phyloP scores from a whole-genome alignment of 2,888 invertebrate genomes.

The Tromatobia lineatoria region DNA sequence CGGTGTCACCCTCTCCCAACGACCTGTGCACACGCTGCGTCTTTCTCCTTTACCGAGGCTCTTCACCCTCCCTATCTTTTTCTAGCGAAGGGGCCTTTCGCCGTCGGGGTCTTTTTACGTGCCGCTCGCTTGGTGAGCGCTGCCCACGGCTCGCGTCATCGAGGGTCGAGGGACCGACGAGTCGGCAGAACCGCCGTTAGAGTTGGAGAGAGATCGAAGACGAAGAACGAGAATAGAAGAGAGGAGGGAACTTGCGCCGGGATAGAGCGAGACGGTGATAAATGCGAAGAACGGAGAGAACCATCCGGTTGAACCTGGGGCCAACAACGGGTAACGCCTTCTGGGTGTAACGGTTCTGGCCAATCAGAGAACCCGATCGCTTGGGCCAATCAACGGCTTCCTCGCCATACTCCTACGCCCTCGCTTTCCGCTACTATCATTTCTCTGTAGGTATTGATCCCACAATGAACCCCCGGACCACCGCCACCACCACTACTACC shows the following conservation, averaged over 20 bases:
- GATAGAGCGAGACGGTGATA: conserved; percentile 33
- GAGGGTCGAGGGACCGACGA: conserved; percentile 74
- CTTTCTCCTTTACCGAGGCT: conserved; percentile 62
- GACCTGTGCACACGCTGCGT: conserved; percentile 77
- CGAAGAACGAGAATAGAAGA: conserved; percentile 21
- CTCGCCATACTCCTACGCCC: conserved; percentile 83
- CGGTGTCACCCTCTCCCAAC: conserved; percentile 81
- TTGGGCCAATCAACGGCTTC: conserved; percentile 81
- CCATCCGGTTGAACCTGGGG: conserved; percentile 46
- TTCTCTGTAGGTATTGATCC: conserved; percentile 82
- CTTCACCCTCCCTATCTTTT: conserved; percentile 70
- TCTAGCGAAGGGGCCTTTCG: conserved; percentile 69
- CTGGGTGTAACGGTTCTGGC: conserved; percentile 80
- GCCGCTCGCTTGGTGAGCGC: conserved; percentile 65
- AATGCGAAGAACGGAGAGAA: conserved; percentile 24
- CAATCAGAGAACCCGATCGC: conserved; percentile 76
- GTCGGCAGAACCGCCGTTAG: conserved; percentile 31
- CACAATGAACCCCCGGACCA: conserved; percentile 82
- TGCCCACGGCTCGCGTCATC: conserved; percentile 70
- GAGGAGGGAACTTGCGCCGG: not conserved
- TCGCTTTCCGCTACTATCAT: conserved; percentile 56
- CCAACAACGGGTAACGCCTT: conserved; percentile 80
- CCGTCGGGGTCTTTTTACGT: conserved; percentile 60
- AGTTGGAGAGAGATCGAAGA: conserved; percentile 28
- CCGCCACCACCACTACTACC: conserved; percentile 45